Percentiles rank a stretch among this genome's conserved stretches.
Evolutionary conservation across 2,113 vertebrate genomes (phyloP).

Genomic region (Columbina picui): DNA sequence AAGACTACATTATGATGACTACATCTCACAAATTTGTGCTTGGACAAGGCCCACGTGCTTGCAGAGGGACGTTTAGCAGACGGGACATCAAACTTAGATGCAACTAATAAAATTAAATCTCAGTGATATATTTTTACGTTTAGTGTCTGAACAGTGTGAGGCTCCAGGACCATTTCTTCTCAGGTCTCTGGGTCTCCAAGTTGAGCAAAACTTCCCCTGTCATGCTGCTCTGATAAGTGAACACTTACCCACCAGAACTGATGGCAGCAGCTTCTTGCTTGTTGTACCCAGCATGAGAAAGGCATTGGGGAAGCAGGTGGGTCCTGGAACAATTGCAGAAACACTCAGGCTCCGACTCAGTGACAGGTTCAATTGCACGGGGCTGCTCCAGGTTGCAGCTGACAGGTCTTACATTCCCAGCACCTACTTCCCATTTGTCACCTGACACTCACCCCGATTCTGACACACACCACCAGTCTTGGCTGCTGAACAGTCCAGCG

Average conservation of each 20-base stretch:
- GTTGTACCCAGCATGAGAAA: background rate
- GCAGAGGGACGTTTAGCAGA: background rate
- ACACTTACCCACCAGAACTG: background rate
- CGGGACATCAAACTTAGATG: background rate
- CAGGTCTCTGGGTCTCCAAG: background rate
- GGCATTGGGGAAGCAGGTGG: background rate
- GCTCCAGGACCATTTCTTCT: background rate
- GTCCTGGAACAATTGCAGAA: background rate
- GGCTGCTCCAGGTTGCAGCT: background rate
- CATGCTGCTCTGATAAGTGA: background rate
- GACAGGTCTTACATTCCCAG: background rate
- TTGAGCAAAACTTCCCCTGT: background rate
- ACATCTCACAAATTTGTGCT: background rate
- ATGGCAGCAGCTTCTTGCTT: rapidly evolving
- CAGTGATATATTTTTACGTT: background rate
- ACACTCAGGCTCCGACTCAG: background rate
- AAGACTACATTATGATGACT: background rate
- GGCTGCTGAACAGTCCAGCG: rapidly evolving
- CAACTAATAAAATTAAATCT: background rate
- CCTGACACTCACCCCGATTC: rapidly evolving
- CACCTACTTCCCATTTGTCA: background rate
- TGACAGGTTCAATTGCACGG: background rate
- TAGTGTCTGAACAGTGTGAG: background rate
- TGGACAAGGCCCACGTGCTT: background rate
- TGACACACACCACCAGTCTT: background rate